Base-by-base conservation (phyloP, 2,888 invertebrate species). In the Seira musarum region DNA sequence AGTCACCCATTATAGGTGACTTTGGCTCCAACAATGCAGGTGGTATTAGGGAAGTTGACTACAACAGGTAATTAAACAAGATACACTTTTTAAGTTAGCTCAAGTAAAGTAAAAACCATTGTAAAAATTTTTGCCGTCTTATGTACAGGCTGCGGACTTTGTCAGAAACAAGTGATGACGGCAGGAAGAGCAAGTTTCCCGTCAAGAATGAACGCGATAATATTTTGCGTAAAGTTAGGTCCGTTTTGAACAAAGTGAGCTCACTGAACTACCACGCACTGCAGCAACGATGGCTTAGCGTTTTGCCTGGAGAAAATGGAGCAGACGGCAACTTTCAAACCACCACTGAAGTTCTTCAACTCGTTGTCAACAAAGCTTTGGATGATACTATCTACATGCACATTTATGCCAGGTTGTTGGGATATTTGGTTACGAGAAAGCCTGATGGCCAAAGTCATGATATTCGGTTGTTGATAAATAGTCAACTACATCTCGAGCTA, bases 151-250 rank as follows among this genome's bases (percentile, higher is more conserved):
- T 76, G 72, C 53, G 81, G 61, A 81, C 76, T 63, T 67, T 70
- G 24, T 81, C 76, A 1, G 76, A 76, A 8, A 81, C 76, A 5
- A 80, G 77, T 69, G 80, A 80, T 10, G 82, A 80, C 5, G 79
- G 79, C n/a, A 21, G 73, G 6, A 80, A 73, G 46, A 80, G 77
- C 77, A 77, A 78, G 13, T 86, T 86, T 77, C 85, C 86, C 46
- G 82, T 84, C 24, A 83, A 83, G 72, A 85, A 84, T 80, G 85
- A 86, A 60, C 82, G 81, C 57, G 86, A 86, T 30, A 80, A 83
- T 60, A 49, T 85, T 68, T 61, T 85, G 66, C 84, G 86, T 80
- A 85, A 86, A 84, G 86, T 86, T 84, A 83, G 86, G 84, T 85
- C 86, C 78, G 85, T 86, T 73, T 82, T 86, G 24, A 86, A 86